These are phyloP conservation scores for Eumaeus atala DNA, from an alignment of 1,140 invertebrate genomes.

Conservation along the genomic window DNA sequence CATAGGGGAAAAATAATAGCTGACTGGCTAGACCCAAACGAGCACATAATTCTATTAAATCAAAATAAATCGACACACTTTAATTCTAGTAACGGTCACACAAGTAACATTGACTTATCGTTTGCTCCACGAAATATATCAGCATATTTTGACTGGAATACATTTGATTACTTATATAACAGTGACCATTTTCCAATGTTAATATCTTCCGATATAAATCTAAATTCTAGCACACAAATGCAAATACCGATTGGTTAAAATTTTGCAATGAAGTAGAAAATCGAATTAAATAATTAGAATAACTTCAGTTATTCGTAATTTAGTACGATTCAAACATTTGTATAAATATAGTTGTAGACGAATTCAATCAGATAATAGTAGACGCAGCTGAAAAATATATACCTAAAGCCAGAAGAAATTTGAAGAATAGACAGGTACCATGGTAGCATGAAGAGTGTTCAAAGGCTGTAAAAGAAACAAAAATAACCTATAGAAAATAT, in stretches of 20 bases:
- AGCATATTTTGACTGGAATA: slow-evolving; percentile 11
- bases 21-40: slow-evolving; percentile 4
- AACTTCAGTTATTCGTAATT: no score
- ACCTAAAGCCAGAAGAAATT: not conserved
- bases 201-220: not conserved
- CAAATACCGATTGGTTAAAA: not conserved
- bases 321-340: not conserved
- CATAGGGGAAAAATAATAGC: slow-evolving; percentile 8
- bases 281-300: not conserved
- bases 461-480: not conserved
- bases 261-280: not conserved
- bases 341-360: slow-evolving; percentile 1
- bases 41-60: slow-evolving; percentile 1
- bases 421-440: not conserved
- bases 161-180: slow-evolving; percentile 5
- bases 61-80: slow-evolving; percentile 5
- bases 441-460: not conserved
- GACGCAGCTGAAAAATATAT: not conserved
- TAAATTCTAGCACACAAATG: not conserved
- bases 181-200: slow-evolving; percentile 10
- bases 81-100: slow-evolving; percentile 8
- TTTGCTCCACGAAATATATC: slow-evolving; percentile 11
- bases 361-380: not conserved
- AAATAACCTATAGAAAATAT: slow-evolving; percentile 1
- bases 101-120: slow-evolving; percentile 10